These are phyloP conservation scores for Cuculus canorus DNA, from an alignment of 2,797 vertebrate species.

Conservation along the genomic window DNA sequence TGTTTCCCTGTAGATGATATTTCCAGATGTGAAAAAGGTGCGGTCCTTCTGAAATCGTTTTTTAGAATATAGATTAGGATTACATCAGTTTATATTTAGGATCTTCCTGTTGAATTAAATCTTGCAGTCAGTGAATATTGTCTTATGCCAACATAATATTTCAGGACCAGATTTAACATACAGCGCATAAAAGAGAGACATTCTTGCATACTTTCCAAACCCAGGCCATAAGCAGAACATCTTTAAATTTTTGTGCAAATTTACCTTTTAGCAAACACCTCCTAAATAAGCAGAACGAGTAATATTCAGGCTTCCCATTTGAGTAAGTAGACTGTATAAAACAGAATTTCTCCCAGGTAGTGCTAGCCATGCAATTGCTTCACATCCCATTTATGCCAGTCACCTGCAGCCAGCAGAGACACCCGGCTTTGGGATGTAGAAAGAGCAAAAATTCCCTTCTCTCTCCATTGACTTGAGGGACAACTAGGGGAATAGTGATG, in stretches of 20 bases:
- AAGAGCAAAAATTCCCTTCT: not conserved
- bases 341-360: not conserved
- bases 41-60: not conserved
- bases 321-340: not conserved
- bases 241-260: not conserved
- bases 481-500: not conserved
- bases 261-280: not conserved
- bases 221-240: not conserved
- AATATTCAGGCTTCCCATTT: not conserved
- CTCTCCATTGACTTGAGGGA: not conserved
- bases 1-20: not conserved
- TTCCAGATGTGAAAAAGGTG: not conserved
- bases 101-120: not conserved
- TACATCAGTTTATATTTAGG: not conserved
- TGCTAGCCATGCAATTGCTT: not conserved
- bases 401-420: not conserved
- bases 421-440: accelerated
- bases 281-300: not conserved
- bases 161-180: not conserved
- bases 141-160: not conserved
- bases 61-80: not conserved
- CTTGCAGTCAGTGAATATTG: not conserved
- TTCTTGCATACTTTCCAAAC: not conserved
- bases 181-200: not conserved
- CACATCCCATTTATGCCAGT: not conserved